These are phyloP conservation scores for Teleopsis dalmanni DNA, from an alignment of 1,140 invertebrate genomes.

Conservation along the genomic window DNA sequence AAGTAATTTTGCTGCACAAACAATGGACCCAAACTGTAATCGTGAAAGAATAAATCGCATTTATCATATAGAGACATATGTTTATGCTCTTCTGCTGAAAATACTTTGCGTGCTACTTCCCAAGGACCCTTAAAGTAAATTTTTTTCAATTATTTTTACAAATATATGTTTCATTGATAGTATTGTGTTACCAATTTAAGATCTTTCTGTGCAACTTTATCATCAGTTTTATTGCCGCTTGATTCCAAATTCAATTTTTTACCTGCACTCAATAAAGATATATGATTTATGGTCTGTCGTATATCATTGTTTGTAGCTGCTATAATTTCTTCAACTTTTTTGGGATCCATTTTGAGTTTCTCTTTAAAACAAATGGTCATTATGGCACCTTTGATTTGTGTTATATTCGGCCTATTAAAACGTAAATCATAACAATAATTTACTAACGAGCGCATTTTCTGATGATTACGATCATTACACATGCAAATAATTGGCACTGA, in stretches of 20 bases:
- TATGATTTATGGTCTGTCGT: constrained; percentile 82
- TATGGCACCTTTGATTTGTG: constrained; percentile 89
- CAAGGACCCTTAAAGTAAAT: constrained; percentile 65
- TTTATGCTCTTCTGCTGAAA: constrained; percentile 73
- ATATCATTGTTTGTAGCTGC: constrained; percentile 86
- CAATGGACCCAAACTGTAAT: constrained; percentile 89
- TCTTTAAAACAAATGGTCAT: constrained; percentile 90
- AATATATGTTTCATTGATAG: too few relatives aligned
- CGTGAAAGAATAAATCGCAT: constrained; percentile 90
- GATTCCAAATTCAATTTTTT: constrained; percentile 48
- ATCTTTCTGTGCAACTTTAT: constrained; percentile 65
- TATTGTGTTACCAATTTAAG: constrained; percentile 60
- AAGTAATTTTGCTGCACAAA: constrained; percentile 99
- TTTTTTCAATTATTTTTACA: constrained; percentile 1
- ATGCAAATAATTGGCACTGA: constrained; percentile 95
- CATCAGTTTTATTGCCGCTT: constrained; percentile 49
- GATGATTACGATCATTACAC: constrained; percentile 93
- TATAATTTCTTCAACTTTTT: constrained; percentile 77
- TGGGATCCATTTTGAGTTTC: constrained; percentile 69
- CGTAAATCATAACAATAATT: constrained; percentile 94
- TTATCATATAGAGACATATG: constrained; percentile 80
- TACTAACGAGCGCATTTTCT: constrained; percentile 86
- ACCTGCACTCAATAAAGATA: constrained; percentile 67
- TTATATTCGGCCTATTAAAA: constrained; percentile 71
- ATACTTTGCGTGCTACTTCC: constrained; percentile 87